Evolutionary conservation across 2,797 vertebrate species (phyloP).

Genomic region (Gouania willdenowi): DNA sequence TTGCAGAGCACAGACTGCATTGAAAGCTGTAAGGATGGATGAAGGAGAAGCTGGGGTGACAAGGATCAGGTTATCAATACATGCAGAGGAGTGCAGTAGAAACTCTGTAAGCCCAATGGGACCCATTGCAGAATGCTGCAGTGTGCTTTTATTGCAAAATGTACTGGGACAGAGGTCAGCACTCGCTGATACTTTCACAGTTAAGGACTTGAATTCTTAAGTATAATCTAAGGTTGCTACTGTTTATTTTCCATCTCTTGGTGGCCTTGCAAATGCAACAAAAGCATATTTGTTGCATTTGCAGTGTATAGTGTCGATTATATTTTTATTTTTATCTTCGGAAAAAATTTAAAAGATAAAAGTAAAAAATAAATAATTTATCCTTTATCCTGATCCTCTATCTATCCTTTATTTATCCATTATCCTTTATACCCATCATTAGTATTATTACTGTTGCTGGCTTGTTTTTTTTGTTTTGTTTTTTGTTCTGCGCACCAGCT

Average conservation of each 20-base stretch:
- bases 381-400: too few relatives aligned
- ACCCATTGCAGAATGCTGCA: constrained; percentile 42
- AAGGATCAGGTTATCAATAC: constrained; percentile 62
- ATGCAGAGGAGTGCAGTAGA: constrained; percentile 47
- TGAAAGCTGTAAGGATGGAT: constrained; percentile 25
- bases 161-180: constrained; percentile 47
- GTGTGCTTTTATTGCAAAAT: constrained; percentile 39
- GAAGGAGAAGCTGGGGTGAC: constrained; percentile 41
- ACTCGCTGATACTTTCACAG: constrained; percentile 12
- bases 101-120: constrained; percentile 69
- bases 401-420: too few relatives aligned
- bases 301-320: background rate
- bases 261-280: background rate
- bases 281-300: too few relatives aligned
- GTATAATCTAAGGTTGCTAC: background rate
- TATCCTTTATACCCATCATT: too few relatives aligned
- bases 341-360: too few relatives aligned
- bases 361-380: too few relatives aligned
- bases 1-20: constrained; percentile 4
- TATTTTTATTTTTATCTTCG: too few relatives aligned
- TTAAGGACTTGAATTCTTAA: background rate
- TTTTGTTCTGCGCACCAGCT: too few relatives aligned
- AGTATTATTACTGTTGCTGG: too few relatives aligned
- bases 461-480: too few relatives aligned
- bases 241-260: background rate